phyloP scores from a whole-genome alignment of 2,113 vertebrate genomes.

The Pionites leucogaster region DNA sequence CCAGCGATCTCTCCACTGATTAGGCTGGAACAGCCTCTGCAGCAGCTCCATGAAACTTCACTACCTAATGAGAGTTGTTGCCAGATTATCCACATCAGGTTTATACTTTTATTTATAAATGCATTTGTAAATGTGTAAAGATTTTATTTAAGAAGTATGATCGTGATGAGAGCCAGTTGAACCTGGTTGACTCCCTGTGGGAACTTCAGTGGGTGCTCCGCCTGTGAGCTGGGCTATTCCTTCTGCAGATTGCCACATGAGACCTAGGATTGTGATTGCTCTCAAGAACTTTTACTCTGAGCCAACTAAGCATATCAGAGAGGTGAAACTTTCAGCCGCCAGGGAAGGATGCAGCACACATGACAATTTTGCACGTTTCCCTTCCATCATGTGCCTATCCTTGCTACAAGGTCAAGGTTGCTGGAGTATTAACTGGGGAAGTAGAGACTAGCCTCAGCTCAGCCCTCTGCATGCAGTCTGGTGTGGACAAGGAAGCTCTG shows the following conservation, averaged over 20 bases:
- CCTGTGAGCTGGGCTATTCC: neutral
- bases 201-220: neutral
- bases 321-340: constrained; percentile 32
- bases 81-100: neutral
- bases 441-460: neutral
- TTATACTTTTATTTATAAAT: neutral
- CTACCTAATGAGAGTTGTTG: neutral
- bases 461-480: neutral
- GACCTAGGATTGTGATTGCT: constrained; percentile 4
- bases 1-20: neutral
- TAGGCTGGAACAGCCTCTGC: neutral
- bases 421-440: neutral
- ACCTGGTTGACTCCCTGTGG: neutral
- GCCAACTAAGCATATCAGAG: constrained; percentile 43
- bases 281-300: constrained; percentile 31
- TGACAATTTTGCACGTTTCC: constrained; percentile 1
- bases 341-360: constrained; percentile 4
- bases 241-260: constrained; percentile 15
- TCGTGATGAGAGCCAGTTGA: neutral
- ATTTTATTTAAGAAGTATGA: neutral
- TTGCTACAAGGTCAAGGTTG: constrained; percentile 13
- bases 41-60: neutral
- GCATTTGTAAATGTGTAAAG: neutral
- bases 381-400: neutral
- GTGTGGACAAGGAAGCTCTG: neutral